Conservation (phyloP, 92 coral and sea anemone genomes). For the Phenganax subtilis region DNA sequence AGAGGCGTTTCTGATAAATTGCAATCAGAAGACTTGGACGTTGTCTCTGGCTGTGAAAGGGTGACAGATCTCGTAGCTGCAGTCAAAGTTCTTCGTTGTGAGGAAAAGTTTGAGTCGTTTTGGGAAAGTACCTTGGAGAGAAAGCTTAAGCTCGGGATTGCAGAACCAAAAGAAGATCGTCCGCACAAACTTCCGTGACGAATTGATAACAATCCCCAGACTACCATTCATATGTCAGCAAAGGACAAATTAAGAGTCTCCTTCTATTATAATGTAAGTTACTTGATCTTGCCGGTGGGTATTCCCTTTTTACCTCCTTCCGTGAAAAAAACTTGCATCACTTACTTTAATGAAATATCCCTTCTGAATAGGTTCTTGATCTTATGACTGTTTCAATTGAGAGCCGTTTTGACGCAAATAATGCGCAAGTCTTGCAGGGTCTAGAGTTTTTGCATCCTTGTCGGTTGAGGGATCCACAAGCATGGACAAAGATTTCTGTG, state of each 20-base stretch:
- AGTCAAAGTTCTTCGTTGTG: constrained; percentile 28
- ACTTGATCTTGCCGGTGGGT: background rate
- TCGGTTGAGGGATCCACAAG: constrained; percentile 16
- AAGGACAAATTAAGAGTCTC: constrained; percentile 24
- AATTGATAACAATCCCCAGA: constrained; percentile 25
- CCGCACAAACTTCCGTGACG: constrained; percentile 21
- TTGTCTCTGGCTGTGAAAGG: constrained; percentile 34
- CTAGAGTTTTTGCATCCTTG: background rate
- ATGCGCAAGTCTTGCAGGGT: background rate
- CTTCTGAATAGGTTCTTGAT: constrained; percentile 4
- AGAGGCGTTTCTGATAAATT: constrained; percentile 25
- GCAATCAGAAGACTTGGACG: constrained; percentile 29
- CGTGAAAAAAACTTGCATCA: no score
- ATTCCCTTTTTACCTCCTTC: no score
- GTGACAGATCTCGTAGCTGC: constrained; percentile 35
- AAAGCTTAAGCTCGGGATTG: constrained; percentile 11
- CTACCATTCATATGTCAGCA: background rate
- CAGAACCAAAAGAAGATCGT: constrained; percentile 36
- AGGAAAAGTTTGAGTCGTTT: constrained; percentile 20
- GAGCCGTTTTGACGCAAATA: background rate
- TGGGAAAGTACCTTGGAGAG: constrained; percentile 19
- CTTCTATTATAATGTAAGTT: constrained; percentile 11
- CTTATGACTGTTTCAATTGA: constrained; percentile 16
- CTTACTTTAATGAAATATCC: background rate
- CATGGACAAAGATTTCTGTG: constrained; percentile 6